A percentile compares a stretch with the other conserved stretches of the same genome.
phyloP scores from a whole-genome alignment of 2,888 invertebrate species.

The Lagria hirta region DNA sequence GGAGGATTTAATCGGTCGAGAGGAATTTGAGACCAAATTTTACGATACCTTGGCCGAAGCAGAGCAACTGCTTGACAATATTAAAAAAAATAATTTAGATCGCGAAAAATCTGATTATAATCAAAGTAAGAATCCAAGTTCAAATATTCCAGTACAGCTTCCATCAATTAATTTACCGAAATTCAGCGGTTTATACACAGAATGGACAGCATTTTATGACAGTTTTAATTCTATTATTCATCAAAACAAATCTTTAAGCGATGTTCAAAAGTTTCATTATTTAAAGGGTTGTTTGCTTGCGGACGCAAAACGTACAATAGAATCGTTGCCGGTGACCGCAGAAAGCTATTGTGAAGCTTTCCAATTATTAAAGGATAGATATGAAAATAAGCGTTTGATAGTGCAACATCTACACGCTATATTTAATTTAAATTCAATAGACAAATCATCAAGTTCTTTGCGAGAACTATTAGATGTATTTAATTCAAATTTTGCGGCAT shows the following conservation, averaged over 20 bases:
- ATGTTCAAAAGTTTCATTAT: too few relatives aligned
- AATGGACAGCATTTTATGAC: slow-evolving; percentile 1
- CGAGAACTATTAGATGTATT: slow-evolving; percentile 11
- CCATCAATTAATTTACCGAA: neutral
- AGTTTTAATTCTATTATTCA: neutral
- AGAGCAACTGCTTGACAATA: neutral
- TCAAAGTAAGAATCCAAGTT: too few relatives aligned
- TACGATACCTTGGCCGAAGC: neutral
- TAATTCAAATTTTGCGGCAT: too few relatives aligned
- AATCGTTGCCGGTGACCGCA: slow-evolving; percentile 1
- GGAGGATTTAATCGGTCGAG: neutral
- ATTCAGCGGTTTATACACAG: slow-evolving; percentile 1
- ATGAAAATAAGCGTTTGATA: slow-evolving; percentile 8
- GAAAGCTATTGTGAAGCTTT: slow-evolving; percentile 6
- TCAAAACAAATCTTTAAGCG: neutral
- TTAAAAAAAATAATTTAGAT: neutral
- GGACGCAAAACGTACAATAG: slow-evolving; percentile 2
- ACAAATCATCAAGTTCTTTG: slow-evolving; percentile 1
- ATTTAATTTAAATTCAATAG: too few relatives aligned
- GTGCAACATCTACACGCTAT: neutral
- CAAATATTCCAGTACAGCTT: neutral
- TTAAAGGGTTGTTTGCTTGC: slow-evolving; percentile 1
- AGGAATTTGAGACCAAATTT: neutral
- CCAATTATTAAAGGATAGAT: neutral
- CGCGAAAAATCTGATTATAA: too few relatives aligned